These are phyloP conservation scores for Vireo altiloquus DNA, from an alignment of 2,113 vertebrate species.

Conservation along the genomic window DNA sequence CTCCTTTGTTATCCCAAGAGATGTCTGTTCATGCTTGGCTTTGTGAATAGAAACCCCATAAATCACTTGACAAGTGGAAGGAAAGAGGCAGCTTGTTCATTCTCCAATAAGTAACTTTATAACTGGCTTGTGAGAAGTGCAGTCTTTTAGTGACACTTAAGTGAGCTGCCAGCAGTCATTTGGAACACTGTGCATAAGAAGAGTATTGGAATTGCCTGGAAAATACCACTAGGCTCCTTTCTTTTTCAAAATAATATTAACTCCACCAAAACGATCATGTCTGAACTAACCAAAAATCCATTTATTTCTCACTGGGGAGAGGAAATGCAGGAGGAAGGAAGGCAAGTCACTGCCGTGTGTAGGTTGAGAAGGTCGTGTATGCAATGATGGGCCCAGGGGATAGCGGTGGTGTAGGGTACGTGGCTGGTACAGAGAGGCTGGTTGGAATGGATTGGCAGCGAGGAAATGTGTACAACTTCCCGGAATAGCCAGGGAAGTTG, in stretches of 20 bases:
- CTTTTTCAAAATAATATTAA: not conserved
- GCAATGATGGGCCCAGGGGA: accelerated
- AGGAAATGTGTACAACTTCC: not conserved
- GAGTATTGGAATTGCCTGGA: not conserved
- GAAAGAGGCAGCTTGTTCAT: not conserved
- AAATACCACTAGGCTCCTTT: not conserved
- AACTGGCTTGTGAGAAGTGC: not conserved
- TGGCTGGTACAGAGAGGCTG: not conserved
- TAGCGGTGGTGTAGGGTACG: not conserved
- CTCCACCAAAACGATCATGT: not conserved
- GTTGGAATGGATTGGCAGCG: not conserved
- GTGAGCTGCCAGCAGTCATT: not conserved
- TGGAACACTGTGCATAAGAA: not conserved
- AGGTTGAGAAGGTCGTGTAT: not conserved
- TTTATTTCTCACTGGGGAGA: accelerated
- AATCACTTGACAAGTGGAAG: not conserved
- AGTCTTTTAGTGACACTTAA: not conserved
- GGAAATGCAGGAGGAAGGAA: not conserved
- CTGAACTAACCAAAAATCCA: not conserved
- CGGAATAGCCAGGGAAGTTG: not conserved
- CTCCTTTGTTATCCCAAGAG: not conserved
- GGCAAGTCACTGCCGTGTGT: accelerated
- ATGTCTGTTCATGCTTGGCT: not conserved
- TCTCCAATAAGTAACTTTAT: not conserved
- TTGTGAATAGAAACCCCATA: not conserved